Percentiles rank a stretch among this genome's conserved stretches.
Evolutionary conservation across 2,888 invertebrate genomes (phyloP).

Genomic region (Rhamnusium bicolor): DNA sequence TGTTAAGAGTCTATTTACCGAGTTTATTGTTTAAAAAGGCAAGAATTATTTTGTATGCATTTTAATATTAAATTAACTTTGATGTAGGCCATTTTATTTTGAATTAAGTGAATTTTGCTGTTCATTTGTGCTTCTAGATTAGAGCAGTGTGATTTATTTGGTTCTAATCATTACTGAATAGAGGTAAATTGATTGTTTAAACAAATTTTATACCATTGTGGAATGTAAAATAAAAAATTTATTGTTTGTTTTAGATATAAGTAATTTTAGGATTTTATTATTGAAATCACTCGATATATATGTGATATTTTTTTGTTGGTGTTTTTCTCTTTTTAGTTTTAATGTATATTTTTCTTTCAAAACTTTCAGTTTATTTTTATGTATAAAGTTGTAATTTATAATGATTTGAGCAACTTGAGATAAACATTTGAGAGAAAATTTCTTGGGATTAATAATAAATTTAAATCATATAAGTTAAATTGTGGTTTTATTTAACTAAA

Average conservation of each 20-base stretch:
- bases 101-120: slow-evolving; percentile 15
- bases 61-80: not conserved
- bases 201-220: slow-evolving; percentile 25
- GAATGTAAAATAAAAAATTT: slow-evolving; percentile 21
- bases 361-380: not conserved
- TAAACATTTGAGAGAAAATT: not conserved
- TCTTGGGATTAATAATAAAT: not conserved
- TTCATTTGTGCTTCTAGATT: slow-evolving; percentile 37
- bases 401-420: not conserved
- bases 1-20: no score
- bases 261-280: slow-evolving; percentile 17
- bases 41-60: not conserved
- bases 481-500: not conserved
- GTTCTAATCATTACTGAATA: slow-evolving; percentile 16
- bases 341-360: slow-evolving; percentile 1
- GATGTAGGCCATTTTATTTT: slow-evolving; percentile 4
- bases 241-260: slow-evolving; percentile 17
- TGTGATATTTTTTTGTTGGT: slow-evolving; percentile 30
- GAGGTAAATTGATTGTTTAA: slow-evolving; percentile 21
- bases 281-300: slow-evolving; percentile 20
- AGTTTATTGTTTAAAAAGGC: no score
- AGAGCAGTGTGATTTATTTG: slow-evolving; percentile 41
- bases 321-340: not conserved
- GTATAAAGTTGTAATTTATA: not conserved
- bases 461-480: not conserved